Evolutionary conservation across 2,888 invertebrate genomes (phyloP).

Genomic region (Frankliniella fusca): DNA sequence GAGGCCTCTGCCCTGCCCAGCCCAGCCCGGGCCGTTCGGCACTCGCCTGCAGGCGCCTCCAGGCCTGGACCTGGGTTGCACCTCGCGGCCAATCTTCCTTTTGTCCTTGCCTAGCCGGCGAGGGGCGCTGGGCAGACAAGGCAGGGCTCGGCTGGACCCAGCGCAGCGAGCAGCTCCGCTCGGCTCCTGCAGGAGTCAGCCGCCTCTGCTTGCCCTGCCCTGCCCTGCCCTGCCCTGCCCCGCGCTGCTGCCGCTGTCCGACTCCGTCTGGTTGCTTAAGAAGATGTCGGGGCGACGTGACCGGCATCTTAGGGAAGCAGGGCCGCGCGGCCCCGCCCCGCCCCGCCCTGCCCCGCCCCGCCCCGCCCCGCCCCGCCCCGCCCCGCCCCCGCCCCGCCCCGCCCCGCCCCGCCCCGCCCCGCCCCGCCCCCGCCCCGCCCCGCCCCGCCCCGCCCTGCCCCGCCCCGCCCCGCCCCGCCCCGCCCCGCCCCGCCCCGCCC

Average conservation of each 20-base stretch:
- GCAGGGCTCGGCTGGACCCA: too few species aligned
- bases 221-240: neutral
- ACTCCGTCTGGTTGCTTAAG: neutral
- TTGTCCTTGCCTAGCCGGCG: neutral
- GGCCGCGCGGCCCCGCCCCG: neutral
- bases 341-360: neutral
- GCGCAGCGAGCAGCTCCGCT: too few species aligned
- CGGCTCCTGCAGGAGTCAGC: too few species aligned
- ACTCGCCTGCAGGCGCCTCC: neutral
- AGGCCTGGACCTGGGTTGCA: neutral
- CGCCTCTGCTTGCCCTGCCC: neutral
- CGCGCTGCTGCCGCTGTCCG: neutral
- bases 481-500: too few species aligned
- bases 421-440: neutral
- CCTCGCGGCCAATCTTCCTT: neutral
- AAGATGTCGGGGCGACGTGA: constrained; percentile 1
- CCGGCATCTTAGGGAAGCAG: neutral
- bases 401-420: neutral
- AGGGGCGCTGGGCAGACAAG: neutral
- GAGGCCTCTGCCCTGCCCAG: too few species aligned
- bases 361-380: too few species aligned
- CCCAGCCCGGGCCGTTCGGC: too few species aligned
- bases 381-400: too few species aligned
- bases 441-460: neutral
- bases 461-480: neutral